Percentiles rank a stretch among this genome's conserved stretches.
phyloP scores from a whole-genome alignment of 2,888 invertebrate genomes.

The Spodoptera exigua region DNA sequence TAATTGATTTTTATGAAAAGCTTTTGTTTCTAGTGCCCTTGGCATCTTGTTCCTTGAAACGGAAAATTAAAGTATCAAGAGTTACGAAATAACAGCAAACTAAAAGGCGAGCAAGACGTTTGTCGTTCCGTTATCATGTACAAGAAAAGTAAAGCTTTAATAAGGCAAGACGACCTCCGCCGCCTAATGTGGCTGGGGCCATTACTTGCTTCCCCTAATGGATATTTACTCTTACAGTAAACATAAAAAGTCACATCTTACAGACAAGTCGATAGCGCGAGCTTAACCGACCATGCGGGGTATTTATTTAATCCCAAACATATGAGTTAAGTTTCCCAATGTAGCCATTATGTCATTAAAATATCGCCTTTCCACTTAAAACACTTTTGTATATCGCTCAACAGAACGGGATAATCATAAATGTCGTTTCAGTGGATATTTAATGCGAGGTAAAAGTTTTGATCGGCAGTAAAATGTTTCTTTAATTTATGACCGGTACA shows the following conservation, averaged over 20 bases:
- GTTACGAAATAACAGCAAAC: slow-evolving; percentile 42
- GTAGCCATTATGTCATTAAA: slow-evolving; percentile 29
- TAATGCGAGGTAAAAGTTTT: slow-evolving; percentile 23
- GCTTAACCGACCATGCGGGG: slow-evolving; percentile 31
- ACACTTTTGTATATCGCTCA: slow-evolving; percentile 27
- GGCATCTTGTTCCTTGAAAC: slow-evolving; percentile 33
- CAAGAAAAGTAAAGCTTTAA: slow-evolving; percentile 69
- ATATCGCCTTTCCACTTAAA: slow-evolving; percentile 35
- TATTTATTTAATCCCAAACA: slow-evolving; percentile 37
- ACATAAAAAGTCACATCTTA: slow-evolving; percentile 80
- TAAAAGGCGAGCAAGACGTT: slow-evolving; percentile 50
- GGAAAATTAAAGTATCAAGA: slow-evolving; percentile 44
- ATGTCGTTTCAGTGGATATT: slow-evolving; percentile 15
- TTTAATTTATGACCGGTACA: slow-evolving; percentile 25
- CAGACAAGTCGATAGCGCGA: slow-evolving; percentile 69
- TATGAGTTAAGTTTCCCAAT: slow-evolving; percentile 28
- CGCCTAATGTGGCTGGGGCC: slow-evolving; percentile 75
- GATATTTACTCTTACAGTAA: slow-evolving; percentile 79
- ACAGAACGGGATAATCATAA: slow-evolving; percentile 21
- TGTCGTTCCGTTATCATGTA: slow-evolving; percentile 61
- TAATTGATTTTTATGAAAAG: slow-evolving; percentile 59
- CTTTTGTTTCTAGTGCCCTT: slow-evolving; percentile 40
- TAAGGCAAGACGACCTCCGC: slow-evolving; percentile 71
- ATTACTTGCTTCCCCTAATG: slow-evolving; percentile 80
- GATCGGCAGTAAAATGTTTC: slow-evolving; percentile 27